Percentiles rank a stretch among this genome's conserved stretches.
These are phyloP conservation scores for Mylabris sibirica DNA, from an alignment of 2,888 invertebrate species.

Conservation along the genomic window DNA sequence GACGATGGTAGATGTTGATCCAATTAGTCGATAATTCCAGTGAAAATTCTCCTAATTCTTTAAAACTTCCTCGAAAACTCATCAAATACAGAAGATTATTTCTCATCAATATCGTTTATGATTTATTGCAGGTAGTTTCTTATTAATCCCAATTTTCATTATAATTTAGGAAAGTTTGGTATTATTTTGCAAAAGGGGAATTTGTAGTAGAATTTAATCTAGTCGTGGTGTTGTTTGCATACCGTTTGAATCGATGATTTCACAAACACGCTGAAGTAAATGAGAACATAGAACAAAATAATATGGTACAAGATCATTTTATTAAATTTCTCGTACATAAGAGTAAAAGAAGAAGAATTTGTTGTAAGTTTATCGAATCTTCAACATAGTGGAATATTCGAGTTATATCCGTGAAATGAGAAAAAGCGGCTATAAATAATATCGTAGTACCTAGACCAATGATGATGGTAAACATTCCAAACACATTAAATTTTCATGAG, in stretches of 20 bases:
- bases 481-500: constrained; percentile 41
- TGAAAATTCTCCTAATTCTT: not conserved
- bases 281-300: not conserved
- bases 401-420: too few relatives aligned
- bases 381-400: not conserved
- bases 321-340: too few relatives aligned
- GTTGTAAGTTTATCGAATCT: not conserved
- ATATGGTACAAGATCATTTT: not conserved
- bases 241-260: constrained; percentile 19
- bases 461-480: constrained; percentile 36
- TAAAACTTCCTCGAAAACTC: not conserved
- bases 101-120: not conserved
- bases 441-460: constrained; percentile 21
- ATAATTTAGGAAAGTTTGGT: constrained; percentile 16
- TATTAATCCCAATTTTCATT: constrained; percentile 16
- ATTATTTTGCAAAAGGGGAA: constrained; percentile 20
- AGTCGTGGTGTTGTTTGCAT: constrained; percentile 22
- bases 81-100: not conserved
- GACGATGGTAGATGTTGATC: not conserved
- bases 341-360: too few relatives aligned
- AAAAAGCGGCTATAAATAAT: constrained; percentile 28
- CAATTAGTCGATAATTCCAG: not conserved
- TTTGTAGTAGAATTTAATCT: constrained; percentile 24
- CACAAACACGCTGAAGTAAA: too few relatives aligned
- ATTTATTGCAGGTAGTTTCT: not conserved